Base-by-base conservation (phyloP, 2,888 invertebrate species). In the Drosophila mayaguana region DNA sequence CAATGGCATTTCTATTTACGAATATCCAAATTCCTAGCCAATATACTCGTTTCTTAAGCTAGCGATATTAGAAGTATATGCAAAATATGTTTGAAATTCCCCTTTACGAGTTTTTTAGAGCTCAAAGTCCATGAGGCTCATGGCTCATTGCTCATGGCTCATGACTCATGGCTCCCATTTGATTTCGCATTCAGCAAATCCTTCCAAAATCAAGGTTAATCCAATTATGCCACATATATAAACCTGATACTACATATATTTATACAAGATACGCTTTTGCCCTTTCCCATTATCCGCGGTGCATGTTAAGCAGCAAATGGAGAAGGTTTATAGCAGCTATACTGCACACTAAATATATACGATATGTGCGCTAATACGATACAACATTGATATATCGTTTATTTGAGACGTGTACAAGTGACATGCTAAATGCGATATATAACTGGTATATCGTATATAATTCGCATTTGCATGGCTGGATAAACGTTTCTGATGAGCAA, bases 171-270 rank as follows among this genome's bases (percentile, higher is more conserved):
- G 46, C 38, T 60, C 34, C 28, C 48, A 66, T 53, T 75, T 45
- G 36, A 74, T 45, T 72, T 66, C 34, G 68, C 56, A 68, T 73
- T 68, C 75, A 43, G 61, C 14, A 57, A 57, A 62, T 69, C 57
- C 76, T 62, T 54, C 43, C 69, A 45, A 40, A 60, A 46, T 56
- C 75, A 72, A 72, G 72, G 72, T 68, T 61, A 75, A 57, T 18
- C 46, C 68, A 56, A 61, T 73, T 59, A 59, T 25, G 45, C 36
- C 22, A 57, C 20, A 42, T 18, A 43, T 34, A 43, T 18, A 45
- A 36, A 12, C 32, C 20, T 28, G 43, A 32, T 12, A 60, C 56
- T 60, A n/a, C 14, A 16, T 32, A 28, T 11, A 6, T 22, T n/a
- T n/a, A n/a, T 12, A 18, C 12, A 18, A 20, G 7, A 8, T 34